A percentile compares a stretch with the other conserved stretches of the same genome.
These are phyloP conservation scores for Ormia ochracea DNA, from an alignment of 2,888 invertebrate genomes.

Conservation along the genomic window DNA sequence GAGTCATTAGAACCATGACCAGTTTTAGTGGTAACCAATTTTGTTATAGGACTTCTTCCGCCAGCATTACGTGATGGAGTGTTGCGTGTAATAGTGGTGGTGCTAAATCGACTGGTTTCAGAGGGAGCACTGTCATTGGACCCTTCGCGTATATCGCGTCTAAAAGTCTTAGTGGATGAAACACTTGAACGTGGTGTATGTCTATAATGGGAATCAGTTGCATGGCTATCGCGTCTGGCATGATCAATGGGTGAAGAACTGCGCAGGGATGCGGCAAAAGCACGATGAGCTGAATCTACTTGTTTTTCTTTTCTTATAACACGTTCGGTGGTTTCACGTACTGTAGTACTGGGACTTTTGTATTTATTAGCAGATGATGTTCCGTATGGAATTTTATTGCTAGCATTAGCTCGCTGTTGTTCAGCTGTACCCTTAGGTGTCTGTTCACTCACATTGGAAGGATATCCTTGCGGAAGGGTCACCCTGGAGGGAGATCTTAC, in stretches of 20 bases:
- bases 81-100: slow-evolving; percentile 72
- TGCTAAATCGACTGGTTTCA: slow-evolving; percentile 75
- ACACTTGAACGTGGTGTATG: slow-evolving; percentile 72
- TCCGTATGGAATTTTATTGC: slow-evolving; percentile 37
- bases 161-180: slow-evolving; percentile 68
- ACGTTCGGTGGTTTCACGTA: slow-evolving; percentile 65
- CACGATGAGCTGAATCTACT: slow-evolving; percentile 84
- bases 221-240: slow-evolving; percentile 78
- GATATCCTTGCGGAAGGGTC: slow-evolving; percentile 64
- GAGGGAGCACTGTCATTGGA: slow-evolving; percentile 75
- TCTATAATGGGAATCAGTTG: slow-evolving; percentile 66
- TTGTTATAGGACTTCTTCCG: slow-evolving; percentile 66
- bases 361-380: slow-evolving; percentile 59
- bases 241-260: slow-evolving; percentile 81
- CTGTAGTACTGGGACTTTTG: slow-evolving; percentile 62
- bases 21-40: slow-evolving; percentile 68
- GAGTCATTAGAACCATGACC: slow-evolving; percentile 69
- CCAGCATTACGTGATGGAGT: slow-evolving; percentile 69
- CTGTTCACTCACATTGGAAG: slow-evolving; percentile 54
- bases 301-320: slow-evolving; percentile 72
- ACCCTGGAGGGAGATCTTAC: slow-evolving; percentile 58
- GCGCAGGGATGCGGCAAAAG: slow-evolving; percentile 85
- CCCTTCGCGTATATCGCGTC: slow-evolving; percentile 73
- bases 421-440: slow-evolving; percentile 13
- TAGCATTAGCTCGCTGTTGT: background rate